phyloP scores from a whole-genome alignment of 2,888 invertebrate species.

The Germaria angustata region DNA sequence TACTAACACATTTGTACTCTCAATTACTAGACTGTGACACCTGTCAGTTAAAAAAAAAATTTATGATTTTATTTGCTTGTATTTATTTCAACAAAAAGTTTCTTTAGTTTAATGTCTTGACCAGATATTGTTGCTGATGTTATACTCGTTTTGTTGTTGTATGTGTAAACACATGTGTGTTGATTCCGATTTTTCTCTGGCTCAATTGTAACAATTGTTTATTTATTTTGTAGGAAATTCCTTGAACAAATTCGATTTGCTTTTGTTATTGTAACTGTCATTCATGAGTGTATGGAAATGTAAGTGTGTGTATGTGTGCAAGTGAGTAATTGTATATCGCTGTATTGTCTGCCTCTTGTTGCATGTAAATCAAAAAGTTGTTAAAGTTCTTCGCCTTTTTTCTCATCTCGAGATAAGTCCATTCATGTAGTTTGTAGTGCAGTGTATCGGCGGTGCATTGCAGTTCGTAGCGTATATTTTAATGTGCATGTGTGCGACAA shows the following conservation, averaged over 20 bases:
- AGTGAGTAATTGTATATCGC: constrained; percentile 40
- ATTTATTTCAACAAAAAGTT: constrained; percentile 49
- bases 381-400: constrained; percentile 43
- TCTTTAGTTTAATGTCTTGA: constrained; percentile 54
- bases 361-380: constrained; percentile 61
- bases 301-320: neutral
- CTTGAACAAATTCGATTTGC: constrained; percentile 40
- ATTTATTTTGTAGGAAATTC: constrained; percentile 60
- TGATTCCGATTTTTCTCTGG: neutral
- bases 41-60: constrained; percentile 61
- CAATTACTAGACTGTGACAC: constrained; percentile 60
- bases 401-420: constrained; percentile 45
- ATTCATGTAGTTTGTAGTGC: constrained; percentile 18
- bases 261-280: neutral
- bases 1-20: neutral
- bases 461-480: neutral
- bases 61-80: constrained; percentile 62
- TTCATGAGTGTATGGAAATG: neutral
- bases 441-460: neutral
- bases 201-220: constrained; percentile 32
- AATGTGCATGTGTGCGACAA: neutral
- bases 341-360: constrained; percentile 34
- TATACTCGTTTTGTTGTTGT: constrained; percentile 4
- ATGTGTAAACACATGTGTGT: neutral
- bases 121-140: constrained; percentile 5